A percentile compares a stretch with the other conserved stretches of the same genome.
Evolutionary conservation across 2,888 invertebrate species (phyloP).

Genomic region (Silvanus unidentatus): DNA sequence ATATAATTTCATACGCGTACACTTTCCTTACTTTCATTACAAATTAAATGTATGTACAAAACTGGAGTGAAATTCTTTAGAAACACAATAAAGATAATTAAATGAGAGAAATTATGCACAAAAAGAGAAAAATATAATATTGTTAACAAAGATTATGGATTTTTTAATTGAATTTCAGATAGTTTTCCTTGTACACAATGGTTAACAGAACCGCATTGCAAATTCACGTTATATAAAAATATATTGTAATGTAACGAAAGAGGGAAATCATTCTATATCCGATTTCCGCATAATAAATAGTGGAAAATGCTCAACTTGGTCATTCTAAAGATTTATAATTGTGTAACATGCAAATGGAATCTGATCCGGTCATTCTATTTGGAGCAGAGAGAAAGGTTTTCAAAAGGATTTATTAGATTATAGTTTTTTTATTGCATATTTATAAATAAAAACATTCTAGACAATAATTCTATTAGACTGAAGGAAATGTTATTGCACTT

Average conservation of each 20-base stretch:
- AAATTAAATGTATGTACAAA: slow-evolving; percentile 7
- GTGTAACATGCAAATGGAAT: neutral
- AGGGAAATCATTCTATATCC: neutral
- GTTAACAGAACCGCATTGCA: too few relatives aligned
- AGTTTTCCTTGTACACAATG: too few relatives aligned
- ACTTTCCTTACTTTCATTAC: slow-evolving; percentile 3
- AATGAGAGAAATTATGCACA: too few relatives aligned
- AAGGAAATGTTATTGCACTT: too few relatives aligned
- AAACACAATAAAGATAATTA: neutral
- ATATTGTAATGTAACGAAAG: too few relatives aligned
- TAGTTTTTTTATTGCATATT: too few relatives aligned
- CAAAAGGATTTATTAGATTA: neutral
- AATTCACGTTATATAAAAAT: too few relatives aligned
- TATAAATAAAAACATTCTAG: too few relatives aligned
- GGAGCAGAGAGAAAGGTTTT: slow-evolving; percentile 22
- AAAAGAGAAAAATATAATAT: too few relatives aligned
- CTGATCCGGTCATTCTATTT: slow-evolving; percentile 12
- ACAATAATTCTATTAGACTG: too few relatives aligned
- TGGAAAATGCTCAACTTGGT: neutral
- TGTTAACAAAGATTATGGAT: too few relatives aligned
- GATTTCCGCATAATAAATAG: slow-evolving; percentile 7
- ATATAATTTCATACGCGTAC: neutral
- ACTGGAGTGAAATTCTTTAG: slow-evolving; percentile 16
- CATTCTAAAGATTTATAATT: neutral
- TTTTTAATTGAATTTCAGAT: too few relatives aligned